These are phyloP conservation scores for Chaenogobius annularis DNA, from an alignment of 2,113 vertebrate genomes.

Conservation along the genomic window DNA sequence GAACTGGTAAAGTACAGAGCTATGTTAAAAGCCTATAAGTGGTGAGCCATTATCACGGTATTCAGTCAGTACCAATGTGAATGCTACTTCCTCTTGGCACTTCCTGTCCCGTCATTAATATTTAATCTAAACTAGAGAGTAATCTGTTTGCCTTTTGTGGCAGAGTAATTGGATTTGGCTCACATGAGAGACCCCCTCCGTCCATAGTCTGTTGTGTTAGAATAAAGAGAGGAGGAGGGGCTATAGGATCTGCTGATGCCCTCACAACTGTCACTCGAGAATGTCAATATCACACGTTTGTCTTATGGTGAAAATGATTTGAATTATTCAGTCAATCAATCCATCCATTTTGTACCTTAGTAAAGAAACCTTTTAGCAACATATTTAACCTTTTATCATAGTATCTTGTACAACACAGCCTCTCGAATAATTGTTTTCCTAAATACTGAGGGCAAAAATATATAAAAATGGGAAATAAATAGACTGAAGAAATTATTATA, in stretches of 20 bases:
- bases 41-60: too few relatives aligned
- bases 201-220: constrained; percentile 20
- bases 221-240: background rate
- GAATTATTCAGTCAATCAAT: background rate
- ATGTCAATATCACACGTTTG: background rate
- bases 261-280: background rate
- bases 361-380: too few relatives aligned
- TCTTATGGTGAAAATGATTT: background rate
- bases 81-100: constrained; percentile 8
- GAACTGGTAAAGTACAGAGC: too few relatives aligned
- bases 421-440: too few relatives aligned
- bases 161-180: constrained; percentile 38
- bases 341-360: too few relatives aligned
- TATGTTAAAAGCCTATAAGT: too few relatives aligned
- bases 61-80: constrained; percentile 3
- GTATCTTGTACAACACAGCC: too few relatives aligned
- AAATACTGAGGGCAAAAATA: too few relatives aligned
- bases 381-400: too few relatives aligned
- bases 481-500: too few relatives aligned
- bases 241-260: constrained; percentile 22
- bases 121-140: background rate
- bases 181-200: constrained; percentile 10
- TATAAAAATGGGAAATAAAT: too few relatives aligned
- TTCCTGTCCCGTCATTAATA: constrained; percentile 20
- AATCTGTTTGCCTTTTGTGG: constrained; percentile 9